Base-by-base conservation (phyloP, 1,140 invertebrate genomes). In the Hyles euphorbiae region DNA sequence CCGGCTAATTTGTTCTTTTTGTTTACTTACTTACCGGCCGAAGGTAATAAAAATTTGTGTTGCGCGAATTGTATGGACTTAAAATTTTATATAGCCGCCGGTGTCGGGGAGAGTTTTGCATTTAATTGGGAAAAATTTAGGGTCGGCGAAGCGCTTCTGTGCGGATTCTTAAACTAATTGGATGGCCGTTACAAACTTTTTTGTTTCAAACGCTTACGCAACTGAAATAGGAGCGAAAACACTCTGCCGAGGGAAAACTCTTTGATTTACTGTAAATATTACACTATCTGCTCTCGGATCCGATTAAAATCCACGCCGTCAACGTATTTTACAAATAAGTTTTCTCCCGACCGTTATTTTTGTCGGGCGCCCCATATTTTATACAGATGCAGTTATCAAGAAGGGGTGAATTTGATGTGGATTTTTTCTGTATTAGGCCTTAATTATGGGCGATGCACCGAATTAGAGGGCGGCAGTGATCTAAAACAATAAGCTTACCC, bases 41-140 rank as follows among this genome's bases (percentile, higher is more conserved):
- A 73, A 78, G 72, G 83, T 83, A 87, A 87, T 88, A 88, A 88
- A 88, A 88, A 87, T 87, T 88, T 86, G 86, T 86, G 86, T 88
- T 79, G 77, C 86, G 83, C 83, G 82, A 88, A 88, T 88, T 88
- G 78, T 86, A 78, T 81, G 77, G 78, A 88, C 80, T 87, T 83
- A 77, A 86, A 87, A 87, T 84, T 88, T 84, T 87, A 86, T 87
- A 85, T 83, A 78, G 74, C 72, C 77, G 68, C 65, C 73, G 72
- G 72, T 75, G 73, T 70, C 61, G 71, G 70, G 69, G 54, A 72
- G 74, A 87, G 80, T 83, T 88, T 87, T 83, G 76, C 83, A 86
- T 88, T 88, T 88, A 86, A 88, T 88, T 87, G 81, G 70, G 76
- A 88, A 88, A 85, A 88, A 83, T 85, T 85, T 83, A 79, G 82